These are phyloP conservation scores for Drosophila niveifrons DNA, from an alignment of 2,888 invertebrate genomes.

Conservation along the genomic window DNA sequence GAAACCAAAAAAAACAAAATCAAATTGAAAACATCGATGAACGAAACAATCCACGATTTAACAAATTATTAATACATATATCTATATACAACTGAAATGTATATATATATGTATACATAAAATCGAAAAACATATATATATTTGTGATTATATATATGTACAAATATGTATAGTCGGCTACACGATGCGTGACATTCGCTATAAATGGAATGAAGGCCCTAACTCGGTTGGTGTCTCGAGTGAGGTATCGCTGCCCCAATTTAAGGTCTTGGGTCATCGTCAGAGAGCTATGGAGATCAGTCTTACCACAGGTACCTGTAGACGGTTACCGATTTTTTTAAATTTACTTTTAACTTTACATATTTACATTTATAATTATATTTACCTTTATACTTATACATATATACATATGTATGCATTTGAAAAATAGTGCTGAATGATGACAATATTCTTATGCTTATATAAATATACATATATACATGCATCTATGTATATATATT, in stretches of 20 bases:
- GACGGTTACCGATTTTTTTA: slow-evolving; percentile 86
- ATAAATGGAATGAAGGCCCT: slow-evolving; percentile 98
- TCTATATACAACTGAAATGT: slow-evolving; percentile 39
- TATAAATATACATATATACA: slow-evolving; percentile 39
- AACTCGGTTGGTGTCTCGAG: slow-evolving; percentile 98
- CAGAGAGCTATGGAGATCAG: slow-evolving; percentile 98
- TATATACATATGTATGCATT: slow-evolving; percentile 35
- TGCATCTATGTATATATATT: slow-evolving; percentile 18
- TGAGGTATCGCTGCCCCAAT: slow-evolving; percentile 98
- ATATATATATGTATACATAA: slow-evolving; percentile 40
- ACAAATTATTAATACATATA: slow-evolving; percentile 38
- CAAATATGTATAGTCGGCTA: slow-evolving; percentile 92
- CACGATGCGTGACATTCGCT: slow-evolving; percentile 98
- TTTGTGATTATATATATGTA: slow-evolving; percentile 11
- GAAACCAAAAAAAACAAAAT: slow-evolving; percentile 23
- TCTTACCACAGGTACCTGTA: slow-evolving; percentile 96
- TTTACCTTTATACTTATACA: slow-evolving; percentile 18
- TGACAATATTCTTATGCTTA: slow-evolving; percentile 36
- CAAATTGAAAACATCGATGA: slow-evolving; percentile 33
- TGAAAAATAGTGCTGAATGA: slow-evolving; percentile 45
- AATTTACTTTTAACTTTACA: slow-evolving; percentile 70
- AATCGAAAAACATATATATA: slow-evolving; percentile 22
- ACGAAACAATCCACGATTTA: slow-evolving; percentile 15
- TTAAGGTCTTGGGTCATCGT: slow-evolving; percentile 98
- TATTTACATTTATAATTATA: slow-evolving; percentile 37